A percentile compares a stretch with the other conserved stretches of the same genome.
These are phyloP conservation scores for Drosophila eugracilis DNA, from an alignment of 1,140 invertebrate genomes.

Conservation along the genomic window DNA sequence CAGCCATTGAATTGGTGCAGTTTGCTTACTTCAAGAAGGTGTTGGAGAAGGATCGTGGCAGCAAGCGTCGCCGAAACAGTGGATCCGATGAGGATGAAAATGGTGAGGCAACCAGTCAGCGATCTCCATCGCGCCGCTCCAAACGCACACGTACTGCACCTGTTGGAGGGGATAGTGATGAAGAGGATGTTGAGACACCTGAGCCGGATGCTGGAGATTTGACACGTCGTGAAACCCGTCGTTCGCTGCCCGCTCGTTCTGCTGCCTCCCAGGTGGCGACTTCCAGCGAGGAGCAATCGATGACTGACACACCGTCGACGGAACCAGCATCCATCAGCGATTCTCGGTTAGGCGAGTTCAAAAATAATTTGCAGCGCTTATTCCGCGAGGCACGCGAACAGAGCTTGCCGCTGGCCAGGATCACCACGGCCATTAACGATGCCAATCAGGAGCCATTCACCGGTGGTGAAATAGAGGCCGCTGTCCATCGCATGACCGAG, in stretches of 20 bases:
- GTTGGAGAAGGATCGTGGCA: conserved; percentile 91
- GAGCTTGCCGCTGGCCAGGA: conserved; percentile 87
- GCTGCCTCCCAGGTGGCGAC: neutral
- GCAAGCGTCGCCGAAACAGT: conserved; percentile 86
- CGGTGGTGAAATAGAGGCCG: conserved; percentile 90
- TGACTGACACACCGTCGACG: conserved; percentile 4
- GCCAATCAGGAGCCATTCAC: conserved; percentile 88
- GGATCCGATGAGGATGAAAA: conserved; percentile 84
- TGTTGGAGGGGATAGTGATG: conserved; percentile 71
- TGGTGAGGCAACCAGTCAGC: neutral
- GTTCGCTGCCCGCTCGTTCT: conserved; percentile 47
- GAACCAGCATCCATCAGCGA: conserved; percentile 54
- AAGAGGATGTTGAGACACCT: conserved; percentile 77
- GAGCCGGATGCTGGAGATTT: conserved; percentile 78
- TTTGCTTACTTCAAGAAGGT: conserved; percentile 99
- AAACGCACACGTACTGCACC: conserved; percentile 81
- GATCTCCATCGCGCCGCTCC: conserved; percentile 56
- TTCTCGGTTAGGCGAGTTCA: conserved; percentile 86
- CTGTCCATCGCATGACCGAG: conserved; percentile 93
- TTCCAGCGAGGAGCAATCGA: conserved; percentile 34
- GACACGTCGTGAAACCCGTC: conserved; percentile 73
- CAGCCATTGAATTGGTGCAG: conserved; percentile 98
- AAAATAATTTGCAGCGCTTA: conserved; percentile 87
- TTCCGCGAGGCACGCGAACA: conserved; percentile 90
- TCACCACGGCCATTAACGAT: conserved; percentile 88